Base-by-base conservation (phyloP, 2,888 invertebrate species). In the Serrognathus titanus region DNA sequence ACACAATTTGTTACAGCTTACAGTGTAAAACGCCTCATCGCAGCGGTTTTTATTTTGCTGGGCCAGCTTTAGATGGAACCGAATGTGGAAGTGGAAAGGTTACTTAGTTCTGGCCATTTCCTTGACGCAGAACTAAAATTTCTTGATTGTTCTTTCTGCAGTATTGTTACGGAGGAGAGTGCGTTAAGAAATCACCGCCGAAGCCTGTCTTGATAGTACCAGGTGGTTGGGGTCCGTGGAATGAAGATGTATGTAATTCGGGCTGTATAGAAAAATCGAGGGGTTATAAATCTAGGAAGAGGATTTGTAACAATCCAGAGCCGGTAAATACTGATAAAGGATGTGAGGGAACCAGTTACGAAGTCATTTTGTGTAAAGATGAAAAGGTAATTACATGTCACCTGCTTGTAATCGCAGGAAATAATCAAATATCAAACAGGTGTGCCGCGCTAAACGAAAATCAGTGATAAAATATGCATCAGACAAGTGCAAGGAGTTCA, bases 41-140 rank as follows among this genome's bases (percentile, higher is more conserved):
- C 49, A 83, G 84, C 57, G 90, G 89, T 9, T 88, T 83, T 76
- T 90, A 88, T 73, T 85, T 85, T 71, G 87, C 90, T 1, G 91
- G 91, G 0, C 92, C 92, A 0, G 92, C 92, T n/a, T 76, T 92
- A 35, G 90, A 91, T 59, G 92, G 92, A 45, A 92, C 91, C 0
- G 75, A 82, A 13, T 92, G 92, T 71, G 89, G 87, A 8, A 72
- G 74, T 0, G 79, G 79, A 57, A 84, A 81, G 80, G 88, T 88
- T 11, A 39, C 16, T 16, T 16, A 2, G 24, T 3, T 4, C 1
- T 31, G 3, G 2, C 16, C 16, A 16, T 16, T 16, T 31, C 6
- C 24, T 31, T 31, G 6, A 31, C 24, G 24, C 24, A 5, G 6
- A 31, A 31, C 7, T 7, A 7, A 5, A 31, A 31, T 5, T 3